Conservation (phyloP, 2,888 invertebrate genomes). For the Caenorhabditis angaria region DNA sequence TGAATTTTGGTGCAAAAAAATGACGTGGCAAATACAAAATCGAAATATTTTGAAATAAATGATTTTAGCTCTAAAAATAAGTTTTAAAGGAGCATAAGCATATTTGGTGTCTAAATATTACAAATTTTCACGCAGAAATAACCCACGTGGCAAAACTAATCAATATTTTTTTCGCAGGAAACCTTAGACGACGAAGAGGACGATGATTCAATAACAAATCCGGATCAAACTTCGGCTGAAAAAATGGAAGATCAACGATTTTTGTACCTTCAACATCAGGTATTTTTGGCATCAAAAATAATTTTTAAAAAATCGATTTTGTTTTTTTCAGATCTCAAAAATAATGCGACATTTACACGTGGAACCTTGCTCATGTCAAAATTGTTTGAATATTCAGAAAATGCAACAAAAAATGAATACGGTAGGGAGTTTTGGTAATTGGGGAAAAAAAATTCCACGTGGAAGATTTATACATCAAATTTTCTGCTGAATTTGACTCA, state of each 20-base stretch:
- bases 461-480: too few relatives aligned
- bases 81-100: too few relatives aligned
- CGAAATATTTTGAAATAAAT: too few relatives aligned
- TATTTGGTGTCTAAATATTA: too few relatives aligned
- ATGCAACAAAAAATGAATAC: constrained; percentile 11
- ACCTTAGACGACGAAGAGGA: constrained; percentile 24
- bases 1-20: too few relatives aligned
- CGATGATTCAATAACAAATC: background rate
- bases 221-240: background rate
- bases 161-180: constrained; percentile 36
- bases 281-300: constrained; percentile 2
- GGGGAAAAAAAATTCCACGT: too few relatives aligned
- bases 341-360: constrained; percentile 45
- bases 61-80: too few relatives aligned
- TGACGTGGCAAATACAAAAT: too few relatives aligned
- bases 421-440: too few relatives aligned
- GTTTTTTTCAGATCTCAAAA: constrained; percentile 41
- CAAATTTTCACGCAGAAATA: too few relatives aligned
- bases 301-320: background rate
- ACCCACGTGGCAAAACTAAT: too few relatives aligned
- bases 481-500: too few relatives aligned
- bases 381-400: constrained; percentile 22
- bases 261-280: constrained; percentile 38
- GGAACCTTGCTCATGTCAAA: constrained; percentile 31
- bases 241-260: constrained; percentile 16